These are phyloP conservation scores for Synanthedon myopaeformis DNA, from an alignment of 2,888 invertebrate genomes.

Conservation along the genomic window DNA sequence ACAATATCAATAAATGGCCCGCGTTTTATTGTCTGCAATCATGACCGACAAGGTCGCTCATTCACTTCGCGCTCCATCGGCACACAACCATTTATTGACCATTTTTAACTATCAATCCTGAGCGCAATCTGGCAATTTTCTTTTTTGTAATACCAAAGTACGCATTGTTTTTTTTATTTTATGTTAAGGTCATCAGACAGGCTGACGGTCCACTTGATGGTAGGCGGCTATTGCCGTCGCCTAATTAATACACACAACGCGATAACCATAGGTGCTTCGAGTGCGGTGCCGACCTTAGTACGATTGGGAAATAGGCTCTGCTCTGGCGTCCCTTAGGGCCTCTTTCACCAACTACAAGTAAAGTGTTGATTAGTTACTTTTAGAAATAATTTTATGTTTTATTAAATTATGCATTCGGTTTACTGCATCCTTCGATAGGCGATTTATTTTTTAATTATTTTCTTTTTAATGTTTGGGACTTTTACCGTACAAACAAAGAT, in stretches of 20 bases:
- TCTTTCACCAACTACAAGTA: no score
- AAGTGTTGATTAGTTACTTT: no score
- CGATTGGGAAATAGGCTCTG: neutral
- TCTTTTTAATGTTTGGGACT: no score
- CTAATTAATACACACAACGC: neutral
- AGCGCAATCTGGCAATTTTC: neutral
- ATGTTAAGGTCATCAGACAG: neutral
- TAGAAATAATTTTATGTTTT: no score
- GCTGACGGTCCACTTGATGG: neutral
- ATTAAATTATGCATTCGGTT: no score
- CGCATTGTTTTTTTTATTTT: neutral
- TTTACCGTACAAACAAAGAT: no score
- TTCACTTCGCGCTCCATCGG: slow-evolving; percentile 4
- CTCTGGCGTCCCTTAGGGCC: no score
- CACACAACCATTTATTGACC: neutral
- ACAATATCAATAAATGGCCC: slow-evolving; percentile 2
- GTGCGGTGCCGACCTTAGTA: neutral
- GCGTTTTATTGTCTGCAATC: slow-evolving; percentile 2
- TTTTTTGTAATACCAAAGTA: neutral
- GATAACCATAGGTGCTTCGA: neutral
- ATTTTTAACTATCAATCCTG: no score
- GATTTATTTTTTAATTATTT: no score
- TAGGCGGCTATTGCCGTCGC: neutral
- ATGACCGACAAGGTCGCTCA: slow-evolving; percentile 4
- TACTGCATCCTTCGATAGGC: no score